These are phyloP conservation scores for Polypterus bichir DNA, from an alignment of 2,113 vertebrate genomes.

Conservation along the genomic window DNA sequence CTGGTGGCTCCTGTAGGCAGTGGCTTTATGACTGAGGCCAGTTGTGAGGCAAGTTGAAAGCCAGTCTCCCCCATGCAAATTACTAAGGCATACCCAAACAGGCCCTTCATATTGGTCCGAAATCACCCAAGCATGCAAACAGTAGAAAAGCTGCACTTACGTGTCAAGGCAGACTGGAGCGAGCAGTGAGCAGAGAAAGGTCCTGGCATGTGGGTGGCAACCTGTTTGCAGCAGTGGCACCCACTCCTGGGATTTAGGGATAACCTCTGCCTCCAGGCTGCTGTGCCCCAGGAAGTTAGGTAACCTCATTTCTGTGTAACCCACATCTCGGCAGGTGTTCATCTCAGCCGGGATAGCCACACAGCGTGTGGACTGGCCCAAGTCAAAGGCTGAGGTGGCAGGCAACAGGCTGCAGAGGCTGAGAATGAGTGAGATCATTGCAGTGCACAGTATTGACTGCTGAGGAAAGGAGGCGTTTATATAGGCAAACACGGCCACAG, in stretches of 20 bases:
- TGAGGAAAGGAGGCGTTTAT: too few relatives aligned
- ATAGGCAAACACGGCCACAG: too few relatives aligned
- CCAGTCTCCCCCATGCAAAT: too few relatives aligned
- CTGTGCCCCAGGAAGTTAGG: constrained; percentile 78
- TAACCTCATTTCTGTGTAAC: constrained; percentile 76
- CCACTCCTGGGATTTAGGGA: constrained; percentile 63
- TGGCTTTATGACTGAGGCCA: too few relatives aligned
- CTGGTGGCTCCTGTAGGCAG: too few relatives aligned
- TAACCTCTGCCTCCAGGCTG: constrained; percentile 58
- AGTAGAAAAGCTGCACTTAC: constrained; percentile 42
- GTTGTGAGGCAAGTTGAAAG: too few relatives aligned
- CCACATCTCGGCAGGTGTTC: constrained; percentile 60
- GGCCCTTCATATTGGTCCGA: too few relatives aligned
- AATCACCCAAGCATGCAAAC: background rate
- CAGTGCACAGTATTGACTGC: background rate
- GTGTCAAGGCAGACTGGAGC: constrained; percentile 74
- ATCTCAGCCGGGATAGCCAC: constrained; percentile 66
- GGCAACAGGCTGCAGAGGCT: constrained; percentile 22
- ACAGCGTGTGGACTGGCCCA: constrained; percentile 73
- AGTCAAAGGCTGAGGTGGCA: constrained; percentile 46
- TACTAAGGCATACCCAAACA: too few relatives aligned
- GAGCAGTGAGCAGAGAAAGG: constrained; percentile 71
- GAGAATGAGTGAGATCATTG: constrained; percentile 13
- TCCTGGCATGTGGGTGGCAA: constrained; percentile 65
- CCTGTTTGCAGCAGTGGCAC: constrained; percentile 53